These are phyloP conservation scores for Cerceris rybyensis DNA, from an alignment of 2,888 invertebrate species.

Conservation along the genomic window DNA sequence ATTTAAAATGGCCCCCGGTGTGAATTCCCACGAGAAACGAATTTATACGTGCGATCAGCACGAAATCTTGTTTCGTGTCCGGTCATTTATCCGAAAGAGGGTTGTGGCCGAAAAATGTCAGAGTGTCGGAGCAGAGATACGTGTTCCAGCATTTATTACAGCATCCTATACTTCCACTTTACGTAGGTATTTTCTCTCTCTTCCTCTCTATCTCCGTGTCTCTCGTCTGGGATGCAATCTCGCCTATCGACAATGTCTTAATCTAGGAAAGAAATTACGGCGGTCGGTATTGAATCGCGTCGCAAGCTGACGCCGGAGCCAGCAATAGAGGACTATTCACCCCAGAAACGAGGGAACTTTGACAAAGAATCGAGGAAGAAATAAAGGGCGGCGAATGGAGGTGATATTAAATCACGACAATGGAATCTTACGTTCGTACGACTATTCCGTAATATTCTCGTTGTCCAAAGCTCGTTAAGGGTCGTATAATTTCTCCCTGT, in stretches of 20 bases:
- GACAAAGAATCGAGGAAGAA: slow-evolving; percentile 36
- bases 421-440: slow-evolving; percentile 38
- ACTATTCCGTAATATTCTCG: not conserved
- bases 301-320: slow-evolving; percentile 23
- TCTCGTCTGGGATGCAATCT: slow-evolving; percentile 25
- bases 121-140: slow-evolving; percentile 16
- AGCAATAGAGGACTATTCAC: slow-evolving; percentile 26
- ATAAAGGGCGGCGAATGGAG: slow-evolving; percentile 17
- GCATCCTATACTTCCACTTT: not conserved
- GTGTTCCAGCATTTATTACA: slow-evolving; percentile 1
- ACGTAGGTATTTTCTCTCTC: not conserved
- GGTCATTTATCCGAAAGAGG: slow-evolving; percentile 59
- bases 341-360: slow-evolving; percentile 30
- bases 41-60: slow-evolving; percentile 30
- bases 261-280: slow-evolving; percentile 36
- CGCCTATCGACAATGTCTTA: slow-evolving; percentile 31
- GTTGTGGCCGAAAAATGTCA: slow-evolving; percentile 59
- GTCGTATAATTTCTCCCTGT: not conserved
- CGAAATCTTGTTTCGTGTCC: slow-evolving; percentile 49
- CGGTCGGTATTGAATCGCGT: slow-evolving; percentile 30
- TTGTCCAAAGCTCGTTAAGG: not conserved
- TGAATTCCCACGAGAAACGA: no score
- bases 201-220: no score
- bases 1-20: no score
- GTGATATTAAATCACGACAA: slow-evolving; percentile 47